These are phyloP conservation scores for Drosophila mimetica DNA, from an alignment of 2,888 invertebrate species.

Conservation along the genomic window DNA sequence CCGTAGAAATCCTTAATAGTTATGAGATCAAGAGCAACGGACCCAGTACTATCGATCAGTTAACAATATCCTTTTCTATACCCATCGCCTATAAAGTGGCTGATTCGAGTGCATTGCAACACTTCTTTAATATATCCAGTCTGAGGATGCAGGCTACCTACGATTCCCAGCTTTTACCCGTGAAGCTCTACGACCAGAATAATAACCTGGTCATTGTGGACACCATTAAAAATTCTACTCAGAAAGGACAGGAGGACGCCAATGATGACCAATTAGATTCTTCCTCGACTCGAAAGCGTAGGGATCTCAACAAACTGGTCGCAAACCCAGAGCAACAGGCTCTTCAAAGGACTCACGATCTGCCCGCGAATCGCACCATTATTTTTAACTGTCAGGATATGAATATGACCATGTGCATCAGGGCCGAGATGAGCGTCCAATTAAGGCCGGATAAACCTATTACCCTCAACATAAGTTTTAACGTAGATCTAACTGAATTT, in stretches of 20 bases:
- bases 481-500: conserved; percentile 81
- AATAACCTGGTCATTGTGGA: neutral
- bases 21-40: conserved; percentile 1
- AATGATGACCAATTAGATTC: neutral
- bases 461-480: conserved; percentile 78
- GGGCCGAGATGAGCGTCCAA: conserved; percentile 79
- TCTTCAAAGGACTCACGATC: neutral
- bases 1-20: neutral
- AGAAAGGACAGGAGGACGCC: conserved; percentile 19
- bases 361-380: neutral
- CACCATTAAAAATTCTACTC: neutral
- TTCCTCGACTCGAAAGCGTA: neutral
- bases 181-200: neutral
- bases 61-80: neutral
- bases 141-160: neutral
- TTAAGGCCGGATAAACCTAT: conserved; percentile 79
- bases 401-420: conserved; percentile 79
- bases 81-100: neutral
- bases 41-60: neutral
- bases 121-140: neutral
- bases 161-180: neutral
- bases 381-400: conserved; percentile 82
- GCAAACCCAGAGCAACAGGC: too few species aligned
- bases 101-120: neutral
- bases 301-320: neutral